phyloP scores from a whole-genome alignment of 2,888 invertebrate species.

The Bibio marci region DNA sequence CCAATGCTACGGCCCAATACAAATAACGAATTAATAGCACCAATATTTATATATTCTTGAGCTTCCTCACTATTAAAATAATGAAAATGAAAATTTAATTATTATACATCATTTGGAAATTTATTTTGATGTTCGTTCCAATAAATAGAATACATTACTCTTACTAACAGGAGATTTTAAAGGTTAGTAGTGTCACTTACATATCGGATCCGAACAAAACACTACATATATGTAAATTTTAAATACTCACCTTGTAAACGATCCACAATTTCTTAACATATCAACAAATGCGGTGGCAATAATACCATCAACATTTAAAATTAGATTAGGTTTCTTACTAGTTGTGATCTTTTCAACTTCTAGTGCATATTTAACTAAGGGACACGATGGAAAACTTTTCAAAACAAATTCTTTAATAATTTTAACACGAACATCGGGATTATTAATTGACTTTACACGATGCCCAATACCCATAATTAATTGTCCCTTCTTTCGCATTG shows the following conservation, averaged over 20 bases:
- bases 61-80: constrained; percentile 65
- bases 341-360: constrained; percentile 99
- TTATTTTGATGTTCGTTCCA: background rate
- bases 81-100: constrained; percentile 1
- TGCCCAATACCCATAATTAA: constrained; percentile 99
- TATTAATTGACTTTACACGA: constrained; percentile 81
- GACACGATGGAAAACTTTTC: constrained; percentile 84
- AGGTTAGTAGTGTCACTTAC: background rate
- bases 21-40: constrained; percentile 94
- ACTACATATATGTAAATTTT: too few relatives aligned
- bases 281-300: constrained; percentile 97
- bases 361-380: constrained; percentile 86
- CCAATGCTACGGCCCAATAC: constrained; percentile 97
- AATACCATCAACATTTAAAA: constrained; percentile 96
- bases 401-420: constrained; percentile 92
- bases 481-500: constrained; percentile 90
- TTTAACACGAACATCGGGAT: constrained; percentile 96
- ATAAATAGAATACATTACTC: background rate
- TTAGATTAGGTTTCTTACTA: constrained; percentile 98
- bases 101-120: background rate
- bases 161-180: background rate
- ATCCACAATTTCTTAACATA: constrained; percentile 81
- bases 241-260: constrained; percentile 60
- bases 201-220: background rate
- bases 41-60: constrained; percentile 92